phyloP scores from a whole-genome alignment of 2,113 vertebrate genomes.

The Aix galericulata region DNA sequence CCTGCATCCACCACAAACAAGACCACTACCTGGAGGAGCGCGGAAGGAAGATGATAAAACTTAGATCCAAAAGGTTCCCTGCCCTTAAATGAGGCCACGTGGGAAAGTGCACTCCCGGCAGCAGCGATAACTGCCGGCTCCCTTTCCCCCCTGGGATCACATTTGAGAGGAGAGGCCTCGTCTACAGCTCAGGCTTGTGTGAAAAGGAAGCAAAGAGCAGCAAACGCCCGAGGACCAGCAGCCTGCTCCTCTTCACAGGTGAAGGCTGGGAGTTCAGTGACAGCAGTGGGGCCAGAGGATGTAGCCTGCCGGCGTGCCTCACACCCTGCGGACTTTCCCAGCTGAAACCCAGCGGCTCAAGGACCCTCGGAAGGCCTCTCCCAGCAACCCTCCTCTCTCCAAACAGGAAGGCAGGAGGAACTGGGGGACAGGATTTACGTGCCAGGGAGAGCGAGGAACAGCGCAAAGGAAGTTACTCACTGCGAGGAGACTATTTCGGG shows the following conservation, averaged over 20 bases:
- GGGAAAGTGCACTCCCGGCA: background rate
- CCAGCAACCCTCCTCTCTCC: slow-evolving; percentile 40
- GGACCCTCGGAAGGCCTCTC: slow-evolving; percentile 58
- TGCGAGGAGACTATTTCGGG: slow-evolving; percentile 62
- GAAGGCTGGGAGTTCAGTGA: slow-evolving; percentile 33
- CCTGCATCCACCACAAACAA: background rate
- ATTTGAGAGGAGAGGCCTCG: background rate
- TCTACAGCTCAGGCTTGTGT: background rate
- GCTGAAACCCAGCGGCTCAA: slow-evolving; percentile 51
- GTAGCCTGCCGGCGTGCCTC: slow-evolving; percentile 52
- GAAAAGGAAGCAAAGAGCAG: slow-evolving; percentile 51
- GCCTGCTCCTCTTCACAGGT: slow-evolving; percentile 9
- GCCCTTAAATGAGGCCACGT: background rate
- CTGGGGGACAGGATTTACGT: slow-evolving; percentile 71
- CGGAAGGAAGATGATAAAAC: background rate
- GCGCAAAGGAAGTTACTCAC: slow-evolving; percentile 69
- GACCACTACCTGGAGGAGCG: background rate
- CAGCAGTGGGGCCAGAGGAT: slow-evolving; percentile 13
- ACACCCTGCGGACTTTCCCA: slow-evolving; percentile 53
- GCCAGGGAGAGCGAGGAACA: slow-evolving; percentile 66
- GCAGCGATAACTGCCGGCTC: background rate
- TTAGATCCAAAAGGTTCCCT: background rate
- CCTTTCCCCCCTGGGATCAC: background rate
- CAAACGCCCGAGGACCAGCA: background rate
- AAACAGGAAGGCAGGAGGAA: slow-evolving; percentile 72